phyloP scores from a whole-genome alignment of 2,888 invertebrate genomes.

The Cloeon dipterum region DNA sequence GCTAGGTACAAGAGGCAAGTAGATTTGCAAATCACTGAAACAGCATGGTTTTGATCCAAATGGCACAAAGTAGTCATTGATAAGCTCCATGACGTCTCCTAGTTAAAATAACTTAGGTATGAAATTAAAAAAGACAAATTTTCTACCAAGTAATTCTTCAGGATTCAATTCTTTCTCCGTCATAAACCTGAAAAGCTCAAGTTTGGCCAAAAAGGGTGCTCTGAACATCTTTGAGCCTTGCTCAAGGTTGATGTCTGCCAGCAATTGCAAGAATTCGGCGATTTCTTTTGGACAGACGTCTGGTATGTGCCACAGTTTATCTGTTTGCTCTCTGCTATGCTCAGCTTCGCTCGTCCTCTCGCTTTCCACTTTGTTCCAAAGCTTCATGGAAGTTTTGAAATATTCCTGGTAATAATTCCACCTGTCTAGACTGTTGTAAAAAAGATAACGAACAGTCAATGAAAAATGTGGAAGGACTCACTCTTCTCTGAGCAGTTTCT shows the following conservation, averaged over 20 bases:
- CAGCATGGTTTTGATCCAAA: constrained; percentile 79
- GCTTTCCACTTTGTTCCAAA: constrained; percentile 19
- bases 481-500: constrained; percentile 49
- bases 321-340: not conserved
- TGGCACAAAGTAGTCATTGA: constrained; percentile 52
- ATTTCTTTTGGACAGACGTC: constrained; percentile 11
- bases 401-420: constrained; percentile 55
- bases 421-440: constrained; percentile 29
- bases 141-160: not conserved
- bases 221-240: constrained; percentile 20
- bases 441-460: constrained; percentile 6
- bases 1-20: constrained; percentile 37
- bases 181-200: constrained; percentile 45
- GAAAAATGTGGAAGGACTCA: constrained; percentile 17
- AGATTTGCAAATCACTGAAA: constrained; percentile 57
- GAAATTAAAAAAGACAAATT: too few species aligned
- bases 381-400: constrained; percentile 40
- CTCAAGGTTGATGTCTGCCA: constrained; percentile 8
- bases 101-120: too few species aligned
- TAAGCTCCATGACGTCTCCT: constrained; percentile 40
- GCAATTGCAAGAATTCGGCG: constrained; percentile 17
- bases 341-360: constrained; percentile 22
- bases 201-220: constrained; percentile 63
- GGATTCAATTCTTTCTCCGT: constrained; percentile 15
- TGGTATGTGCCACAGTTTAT: not conserved